Percentiles rank a stretch among this genome's conserved stretches.
Evolutionary conservation across 2,888 invertebrate species (phyloP).

Genomic region (Drosophila sordidula): DNA sequence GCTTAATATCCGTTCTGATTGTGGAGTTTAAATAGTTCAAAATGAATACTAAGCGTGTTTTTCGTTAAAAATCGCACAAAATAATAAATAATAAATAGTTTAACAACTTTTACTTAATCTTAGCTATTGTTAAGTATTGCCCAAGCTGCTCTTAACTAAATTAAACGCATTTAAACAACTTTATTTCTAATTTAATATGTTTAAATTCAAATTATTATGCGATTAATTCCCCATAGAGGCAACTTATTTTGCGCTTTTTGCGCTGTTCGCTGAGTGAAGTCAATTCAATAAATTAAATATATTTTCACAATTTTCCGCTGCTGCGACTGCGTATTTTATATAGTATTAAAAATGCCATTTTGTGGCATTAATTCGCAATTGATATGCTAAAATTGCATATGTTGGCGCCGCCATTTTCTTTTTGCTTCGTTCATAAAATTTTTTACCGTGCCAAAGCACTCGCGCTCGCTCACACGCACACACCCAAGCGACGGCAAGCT

Average conservation of each 20-base stretch:
- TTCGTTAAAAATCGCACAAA: neutral
- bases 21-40: neutral
- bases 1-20: neutral
- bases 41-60: too few species aligned
- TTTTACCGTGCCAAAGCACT: conserved; percentile 69
- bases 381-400: conserved; percentile 37
- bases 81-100: neutral
- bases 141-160: neutral
- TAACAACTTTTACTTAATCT: neutral
- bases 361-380: conserved; percentile 17
- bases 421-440: conserved; percentile 69
- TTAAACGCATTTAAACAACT: neutral
- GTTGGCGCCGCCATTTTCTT: conserved; percentile 69
- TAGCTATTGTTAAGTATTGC: too few species aligned
- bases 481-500: conserved; percentile 36
- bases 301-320: neutral
- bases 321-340: conserved; percentile 1
- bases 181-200: neutral
- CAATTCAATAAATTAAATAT: conserved; percentile 1
- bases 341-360: conserved; percentile 17
- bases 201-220: neutral
- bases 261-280: neutral
- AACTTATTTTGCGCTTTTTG: neutral
- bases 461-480: conserved; percentile 31
- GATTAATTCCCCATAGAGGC: too few species aligned